phyloP scores from a whole-genome alignment of 1,140 invertebrate species.

The Brachionus asplanchnoidis region DNA sequence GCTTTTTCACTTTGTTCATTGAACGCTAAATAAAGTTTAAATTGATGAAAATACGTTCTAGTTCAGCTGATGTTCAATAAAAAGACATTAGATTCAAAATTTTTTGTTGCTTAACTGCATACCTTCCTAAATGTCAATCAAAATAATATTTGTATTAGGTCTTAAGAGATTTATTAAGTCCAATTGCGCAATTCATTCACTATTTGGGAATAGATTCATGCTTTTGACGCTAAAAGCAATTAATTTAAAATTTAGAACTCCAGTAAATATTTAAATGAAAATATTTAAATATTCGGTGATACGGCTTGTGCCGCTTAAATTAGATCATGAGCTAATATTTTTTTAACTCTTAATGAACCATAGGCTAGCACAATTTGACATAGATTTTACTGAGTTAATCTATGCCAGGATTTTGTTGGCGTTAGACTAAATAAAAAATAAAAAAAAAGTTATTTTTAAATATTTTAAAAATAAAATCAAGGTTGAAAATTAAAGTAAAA shows the following conservation, averaged over 20 bases:
- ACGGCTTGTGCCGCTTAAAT: neutral
- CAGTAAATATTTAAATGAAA: neutral
- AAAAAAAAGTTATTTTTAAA: too few species aligned
- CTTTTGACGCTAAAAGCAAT: neutral
- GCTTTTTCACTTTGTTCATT: neutral
- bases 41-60: neutral
- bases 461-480: too few species aligned
- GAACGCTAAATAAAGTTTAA: neutral
- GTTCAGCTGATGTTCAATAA: neutral
- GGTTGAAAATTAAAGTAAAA: too few species aligned
- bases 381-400: neutral
- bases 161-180: neutral
- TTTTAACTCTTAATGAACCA: neutral
- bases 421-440: too few species aligned
- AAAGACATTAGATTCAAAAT: neutral
- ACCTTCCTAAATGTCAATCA: neutral
- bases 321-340: neutral
- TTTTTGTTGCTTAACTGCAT: neutral
- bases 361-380: neutral
- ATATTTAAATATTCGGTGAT: neutral
- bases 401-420: too few species aligned
- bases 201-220: neutral
- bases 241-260: neutral
- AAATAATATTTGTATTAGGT: neutral
- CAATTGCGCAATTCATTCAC: neutral